A percentile compares a stretch with the other conserved stretches of the same genome.
phyloP scores from a whole-genome alignment of 2,113 vertebrate genomes.

The Delphinapterus leucas region DNA sequence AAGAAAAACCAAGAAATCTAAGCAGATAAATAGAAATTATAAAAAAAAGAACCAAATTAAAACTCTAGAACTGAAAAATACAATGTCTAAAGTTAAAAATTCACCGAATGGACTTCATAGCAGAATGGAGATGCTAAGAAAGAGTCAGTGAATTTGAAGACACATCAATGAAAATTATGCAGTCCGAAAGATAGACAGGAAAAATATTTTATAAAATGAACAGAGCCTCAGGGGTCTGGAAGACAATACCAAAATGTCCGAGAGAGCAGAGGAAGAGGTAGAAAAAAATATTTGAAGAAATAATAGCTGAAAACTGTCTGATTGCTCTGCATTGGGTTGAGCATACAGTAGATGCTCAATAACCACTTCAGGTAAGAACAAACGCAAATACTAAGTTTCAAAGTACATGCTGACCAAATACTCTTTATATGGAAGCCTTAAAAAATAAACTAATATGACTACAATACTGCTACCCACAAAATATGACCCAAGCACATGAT shows the following conservation, averaged over 20 bases:
- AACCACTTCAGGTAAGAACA: background rate
- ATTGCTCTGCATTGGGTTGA: rapidly evolving
- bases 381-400: background rate
- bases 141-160: background rate
- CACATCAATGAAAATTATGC: background rate
- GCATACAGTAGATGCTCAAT: rapidly evolving
- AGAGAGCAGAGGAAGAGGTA: background rate
- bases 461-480: background rate
- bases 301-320: background rate
- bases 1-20: background rate
- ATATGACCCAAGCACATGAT: rapidly evolving
- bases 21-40: background rate
- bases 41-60: background rate
- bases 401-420: background rate
- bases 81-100: background rate
- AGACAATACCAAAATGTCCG: background rate
- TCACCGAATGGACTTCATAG: background rate
- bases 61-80: background rate
- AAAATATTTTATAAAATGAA: background rate
- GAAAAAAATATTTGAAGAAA: background rate
- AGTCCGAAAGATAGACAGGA: background rate
- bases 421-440: background rate
- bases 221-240: background rate
- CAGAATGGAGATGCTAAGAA: background rate
- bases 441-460: background rate